Conservation (phyloP, 2,797 vertebrate genomes). For the Parambassis ranga region DNA sequence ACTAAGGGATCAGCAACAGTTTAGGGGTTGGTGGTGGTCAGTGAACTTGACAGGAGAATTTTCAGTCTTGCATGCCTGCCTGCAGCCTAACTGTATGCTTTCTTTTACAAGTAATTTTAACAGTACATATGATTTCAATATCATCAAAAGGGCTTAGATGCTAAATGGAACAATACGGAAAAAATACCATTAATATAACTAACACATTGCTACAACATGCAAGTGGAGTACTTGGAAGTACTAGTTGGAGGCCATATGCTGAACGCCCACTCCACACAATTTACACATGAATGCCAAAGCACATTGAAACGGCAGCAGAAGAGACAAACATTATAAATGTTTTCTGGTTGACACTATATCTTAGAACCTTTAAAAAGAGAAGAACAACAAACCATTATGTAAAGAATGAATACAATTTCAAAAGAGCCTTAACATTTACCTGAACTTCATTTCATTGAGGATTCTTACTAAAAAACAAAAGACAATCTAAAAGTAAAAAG, state of each 20-base stretch:
- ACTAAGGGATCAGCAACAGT: background rate
- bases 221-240: background rate
- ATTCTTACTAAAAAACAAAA: background rate
- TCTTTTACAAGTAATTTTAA: no score
- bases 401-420: background rate
- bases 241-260: background rate
- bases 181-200: background rate
- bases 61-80: conserved; percentile 8
- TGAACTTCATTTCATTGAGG: background rate
- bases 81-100: no score
- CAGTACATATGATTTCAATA: no score
- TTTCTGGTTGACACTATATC: background rate
- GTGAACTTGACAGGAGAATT: conserved; percentile 10
- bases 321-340: background rate
- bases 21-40: background rate
- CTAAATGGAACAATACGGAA: no score
- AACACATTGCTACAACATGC: background rate
- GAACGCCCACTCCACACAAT: background rate
- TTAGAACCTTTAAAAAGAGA: background rate
- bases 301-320: background rate
- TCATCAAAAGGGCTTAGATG: no score
- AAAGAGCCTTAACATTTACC: background rate
- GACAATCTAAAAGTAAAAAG: background rate
- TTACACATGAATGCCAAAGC: background rate
- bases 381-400: background rate